A percentile compares a stretch with the other conserved stretches of the same genome.
These are phyloP conservation scores for Scotopteryx bipunctaria DNA, from an alignment of 2,888 invertebrate species.

Conservation along the genomic window DNA sequence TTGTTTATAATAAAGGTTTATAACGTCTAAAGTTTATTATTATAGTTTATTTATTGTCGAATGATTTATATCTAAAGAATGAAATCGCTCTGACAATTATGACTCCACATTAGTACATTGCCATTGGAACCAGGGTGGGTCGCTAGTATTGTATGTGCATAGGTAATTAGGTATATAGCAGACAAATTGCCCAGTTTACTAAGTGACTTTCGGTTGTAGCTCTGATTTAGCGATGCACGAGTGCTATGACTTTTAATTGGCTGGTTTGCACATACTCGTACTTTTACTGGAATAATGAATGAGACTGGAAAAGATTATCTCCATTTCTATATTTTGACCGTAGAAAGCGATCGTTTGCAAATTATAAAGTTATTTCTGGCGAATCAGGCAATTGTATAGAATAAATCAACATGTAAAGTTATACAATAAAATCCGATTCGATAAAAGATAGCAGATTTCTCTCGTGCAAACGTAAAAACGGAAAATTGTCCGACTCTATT, in stretches of 20 bases:
- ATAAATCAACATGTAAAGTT: slow-evolving; percentile 30
- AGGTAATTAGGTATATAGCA: too few species aligned
- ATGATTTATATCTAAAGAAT: too few species aligned
- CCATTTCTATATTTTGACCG: slow-evolving; percentile 56
- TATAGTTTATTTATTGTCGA: too few species aligned
- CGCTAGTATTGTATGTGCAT: too few species aligned
- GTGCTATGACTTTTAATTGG: slow-evolving; percentile 69
- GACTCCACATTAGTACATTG: too few species aligned
- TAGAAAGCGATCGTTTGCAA: slow-evolving; percentile 63
- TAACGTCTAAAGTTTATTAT: too few species aligned
- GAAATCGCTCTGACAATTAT: too few species aligned
- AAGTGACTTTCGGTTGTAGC: slow-evolving; percentile 62
- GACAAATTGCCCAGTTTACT: slow-evolving; percentile 40
- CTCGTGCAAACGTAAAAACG: slow-evolving; percentile 55
- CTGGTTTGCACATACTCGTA: slow-evolving; percentile 54
- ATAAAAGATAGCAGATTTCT: slow-evolving; percentile 50
- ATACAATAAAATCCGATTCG: slow-evolving; percentile 24
- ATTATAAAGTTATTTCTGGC: slow-evolving; percentile 19
- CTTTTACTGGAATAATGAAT: slow-evolving; percentile 71
- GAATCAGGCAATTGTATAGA: slow-evolving; percentile 29
- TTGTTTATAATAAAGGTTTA: too few species aligned
- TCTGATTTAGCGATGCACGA: slow-evolving; percentile 56
- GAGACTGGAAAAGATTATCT: slow-evolving; percentile 58
- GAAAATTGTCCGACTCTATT: slow-evolving; percentile 66
- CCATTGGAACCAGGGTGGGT: too few species aligned